Conservation (phyloP, 2,113 vertebrate genomes). For the Ophthalmolycus amberensis region DNA sequence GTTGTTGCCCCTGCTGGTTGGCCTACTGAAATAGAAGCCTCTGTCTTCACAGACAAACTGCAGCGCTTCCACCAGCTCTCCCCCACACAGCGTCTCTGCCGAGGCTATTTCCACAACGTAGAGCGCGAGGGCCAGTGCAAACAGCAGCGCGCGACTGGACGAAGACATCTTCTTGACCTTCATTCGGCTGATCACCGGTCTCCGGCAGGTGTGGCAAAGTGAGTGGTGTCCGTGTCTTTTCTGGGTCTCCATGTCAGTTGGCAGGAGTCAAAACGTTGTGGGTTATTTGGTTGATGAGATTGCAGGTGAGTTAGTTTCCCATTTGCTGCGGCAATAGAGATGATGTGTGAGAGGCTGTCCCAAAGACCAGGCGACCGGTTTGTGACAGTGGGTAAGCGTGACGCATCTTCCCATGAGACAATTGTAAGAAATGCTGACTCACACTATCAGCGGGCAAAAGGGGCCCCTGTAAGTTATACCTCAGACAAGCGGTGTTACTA, state of each 20-base stretch:
- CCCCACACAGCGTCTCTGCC: slow-evolving; percentile 95
- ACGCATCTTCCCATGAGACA: too few relatives aligned
- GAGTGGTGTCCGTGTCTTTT: slow-evolving; percentile 77
- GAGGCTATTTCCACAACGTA: slow-evolving; percentile 88
- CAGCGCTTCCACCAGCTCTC: slow-evolving; percentile 97
- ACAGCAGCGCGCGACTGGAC: slow-evolving; percentile 84
- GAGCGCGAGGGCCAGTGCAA: slow-evolving; percentile 89
- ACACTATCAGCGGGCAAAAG: too few relatives aligned
- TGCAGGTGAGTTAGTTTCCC: slow-evolving; percentile 85
- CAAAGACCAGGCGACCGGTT: slow-evolving; percentile 83
- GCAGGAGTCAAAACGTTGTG: slow-evolving; percentile 67
- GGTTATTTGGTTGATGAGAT: slow-evolving; percentile 77
- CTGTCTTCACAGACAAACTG: slow-evolving; percentile 98
- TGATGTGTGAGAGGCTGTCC: slow-evolving; percentile 85
- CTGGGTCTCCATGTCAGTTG: slow-evolving; percentile 84
- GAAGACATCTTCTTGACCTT: slow-evolving; percentile 88
- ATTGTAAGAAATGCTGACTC: too few relatives aligned
- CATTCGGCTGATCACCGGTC: slow-evolving; percentile 76
- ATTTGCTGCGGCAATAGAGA: slow-evolving; percentile 77
- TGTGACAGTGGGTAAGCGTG: too few relatives aligned
- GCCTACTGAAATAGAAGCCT: slow-evolving; percentile 99
- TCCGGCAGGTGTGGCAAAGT: slow-evolving; percentile 84
- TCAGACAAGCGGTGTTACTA: too few relatives aligned
- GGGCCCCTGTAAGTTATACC: too few relatives aligned
- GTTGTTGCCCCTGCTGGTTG: slow-evolving; percentile 86